Percentiles rank a stretch among this genome's conserved stretches.
Conservation (phyloP, 2,888 invertebrate species). For the Chymomyza amoena region DNA sequence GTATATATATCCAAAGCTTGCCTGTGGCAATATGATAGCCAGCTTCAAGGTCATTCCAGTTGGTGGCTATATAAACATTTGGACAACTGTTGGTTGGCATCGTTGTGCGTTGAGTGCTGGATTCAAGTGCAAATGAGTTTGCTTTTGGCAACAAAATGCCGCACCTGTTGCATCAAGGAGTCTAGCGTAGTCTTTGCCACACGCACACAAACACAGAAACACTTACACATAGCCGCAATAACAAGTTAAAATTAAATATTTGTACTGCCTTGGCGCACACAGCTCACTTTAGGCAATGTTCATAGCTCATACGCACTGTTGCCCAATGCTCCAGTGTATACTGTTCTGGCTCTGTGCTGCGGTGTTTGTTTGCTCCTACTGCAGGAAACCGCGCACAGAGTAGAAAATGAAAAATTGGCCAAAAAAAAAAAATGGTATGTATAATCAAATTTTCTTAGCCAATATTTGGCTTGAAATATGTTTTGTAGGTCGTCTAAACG, state of each 20-base stretch:
- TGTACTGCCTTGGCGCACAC: conserved; percentile 23
- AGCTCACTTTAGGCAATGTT: neutral
- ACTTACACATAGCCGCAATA: conserved; percentile 26
- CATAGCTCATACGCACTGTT: neutral
- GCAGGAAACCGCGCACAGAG: neutral
- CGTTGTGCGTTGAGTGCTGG: conserved; percentile 16
- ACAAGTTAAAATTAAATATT: conserved; percentile 60
- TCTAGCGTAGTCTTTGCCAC: neutral
- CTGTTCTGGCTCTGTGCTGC: too few relatives aligned
- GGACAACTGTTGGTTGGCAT: conserved; percentile 25
- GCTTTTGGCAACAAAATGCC: conserved; percentile 50
- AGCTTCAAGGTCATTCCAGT: conserved; percentile 18
- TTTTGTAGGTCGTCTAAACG: neutral
- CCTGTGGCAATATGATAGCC: neutral
- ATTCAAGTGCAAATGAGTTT: conserved; percentile 65
- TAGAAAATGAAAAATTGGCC: neutral
- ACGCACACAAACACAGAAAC: neutral
- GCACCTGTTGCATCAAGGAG: conserved; percentile 49
- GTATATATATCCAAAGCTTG: neutral
- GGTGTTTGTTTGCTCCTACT: neutral
- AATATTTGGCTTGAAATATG: conserved; percentile 4
- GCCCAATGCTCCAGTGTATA: neutral
- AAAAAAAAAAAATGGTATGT: neutral
- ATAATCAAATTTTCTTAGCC: neutral
- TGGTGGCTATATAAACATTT: conserved; percentile 58